Evolutionary conservation across 2,797 vertebrate genomes (phyloP).

Genomic region (Chelonia mydas): DNA sequence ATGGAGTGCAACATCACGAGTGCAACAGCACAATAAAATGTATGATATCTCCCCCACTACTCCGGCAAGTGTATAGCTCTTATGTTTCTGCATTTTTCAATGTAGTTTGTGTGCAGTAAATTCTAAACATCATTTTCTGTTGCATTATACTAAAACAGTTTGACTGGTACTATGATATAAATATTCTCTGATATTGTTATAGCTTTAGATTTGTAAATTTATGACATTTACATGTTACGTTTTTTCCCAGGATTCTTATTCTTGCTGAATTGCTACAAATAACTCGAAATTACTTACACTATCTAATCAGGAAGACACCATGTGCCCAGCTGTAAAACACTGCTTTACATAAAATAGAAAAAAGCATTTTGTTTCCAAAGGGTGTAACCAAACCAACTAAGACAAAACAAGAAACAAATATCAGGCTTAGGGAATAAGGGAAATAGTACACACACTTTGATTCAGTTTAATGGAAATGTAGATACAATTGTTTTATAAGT

Average conservation of each 20-base stretch:
- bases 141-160: not conserved
- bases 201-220: not conserved
- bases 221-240: not conserved
- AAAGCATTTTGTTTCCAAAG: not conserved
- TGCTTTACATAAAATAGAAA: constrained; percentile 2
- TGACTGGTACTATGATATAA: constrained; percentile 7
- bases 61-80: not conserved
- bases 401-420: constrained; percentile 3
- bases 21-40: not conserved
- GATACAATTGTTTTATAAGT: not conserved
- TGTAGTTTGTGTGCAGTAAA: not conserved
- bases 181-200: not conserved
- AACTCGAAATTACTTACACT: constrained; percentile 40
- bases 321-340: constrained; percentile 45
- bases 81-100: not conserved
- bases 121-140: not conserved
- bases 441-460: not conserved
- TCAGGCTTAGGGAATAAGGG: not conserved
- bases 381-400: not conserved
- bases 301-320: constrained; percentile 50
- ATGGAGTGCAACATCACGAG: not conserved
- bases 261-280: constrained; percentile 35
- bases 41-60: not conserved
- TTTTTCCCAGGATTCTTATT: not conserved
- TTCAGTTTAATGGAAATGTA: not conserved